phyloP scores from a whole-genome alignment of 2,113 vertebrate genomes.

The Steatornis caripensis region DNA sequence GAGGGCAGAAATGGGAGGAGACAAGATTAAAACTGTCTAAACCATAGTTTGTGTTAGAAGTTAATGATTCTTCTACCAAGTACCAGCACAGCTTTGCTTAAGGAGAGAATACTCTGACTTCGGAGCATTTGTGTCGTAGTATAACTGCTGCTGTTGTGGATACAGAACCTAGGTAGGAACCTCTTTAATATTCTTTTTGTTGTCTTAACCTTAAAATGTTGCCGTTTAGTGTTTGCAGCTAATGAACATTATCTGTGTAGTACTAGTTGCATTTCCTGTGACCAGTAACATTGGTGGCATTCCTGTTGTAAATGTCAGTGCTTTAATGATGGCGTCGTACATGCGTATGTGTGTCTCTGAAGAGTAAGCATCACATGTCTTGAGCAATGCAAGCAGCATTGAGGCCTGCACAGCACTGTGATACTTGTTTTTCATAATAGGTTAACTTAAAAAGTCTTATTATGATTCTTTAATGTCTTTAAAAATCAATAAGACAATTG shows the following conservation, averaged over 20 bases:
- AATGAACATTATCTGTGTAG: not conserved
- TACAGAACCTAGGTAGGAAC: constrained; percentile 65
- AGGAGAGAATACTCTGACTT: not conserved
- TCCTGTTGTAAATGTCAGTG: not conserved
- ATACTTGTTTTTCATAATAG: not conserved
- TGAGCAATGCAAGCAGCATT: not conserved
- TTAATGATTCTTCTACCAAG: constrained; percentile 71
- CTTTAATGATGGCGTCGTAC: not conserved
- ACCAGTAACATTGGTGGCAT: not conserved
- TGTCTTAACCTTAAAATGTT: not conserved
- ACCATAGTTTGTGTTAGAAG: constrained; percentile 31
- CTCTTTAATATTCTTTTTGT: not conserved
- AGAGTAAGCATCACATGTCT: not conserved
- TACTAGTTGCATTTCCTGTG: not conserved
- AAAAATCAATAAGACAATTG: not conserved
- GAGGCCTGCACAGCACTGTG: not conserved
- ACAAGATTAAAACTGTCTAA: constrained; percentile 35
- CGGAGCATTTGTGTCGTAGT: not conserved
- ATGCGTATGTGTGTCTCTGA: not conserved
- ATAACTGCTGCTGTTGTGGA: not conserved
- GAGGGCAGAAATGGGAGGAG: constrained; percentile 40
- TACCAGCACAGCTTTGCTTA: constrained; percentile 21
- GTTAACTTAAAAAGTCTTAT: not conserved
- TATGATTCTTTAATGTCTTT: not conserved
- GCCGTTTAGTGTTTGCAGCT: not conserved